These are phyloP conservation scores for Latrodectus geometricus DNA, from an alignment of 1,140 invertebrate species.

Conservation along the genomic window DNA sequence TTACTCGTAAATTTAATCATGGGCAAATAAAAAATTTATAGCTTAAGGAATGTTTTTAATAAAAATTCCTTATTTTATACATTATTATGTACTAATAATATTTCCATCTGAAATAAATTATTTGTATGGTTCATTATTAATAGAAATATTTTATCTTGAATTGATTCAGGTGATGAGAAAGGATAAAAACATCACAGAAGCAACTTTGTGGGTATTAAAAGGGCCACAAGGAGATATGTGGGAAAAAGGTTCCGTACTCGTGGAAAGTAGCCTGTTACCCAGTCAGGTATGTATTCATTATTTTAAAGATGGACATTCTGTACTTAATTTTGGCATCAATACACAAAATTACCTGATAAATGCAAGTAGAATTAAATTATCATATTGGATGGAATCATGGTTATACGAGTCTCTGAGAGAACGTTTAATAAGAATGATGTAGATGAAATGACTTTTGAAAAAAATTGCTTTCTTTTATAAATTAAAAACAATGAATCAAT, in stretches of 20 bases:
- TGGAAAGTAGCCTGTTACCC: neutral
- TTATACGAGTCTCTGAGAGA: too few species aligned
- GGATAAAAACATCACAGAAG: slow-evolving; percentile 26
- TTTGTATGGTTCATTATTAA: neutral
- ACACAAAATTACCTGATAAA: too few species aligned
- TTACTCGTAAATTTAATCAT: neutral
- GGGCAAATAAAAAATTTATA: neutral
- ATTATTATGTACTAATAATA: too few species aligned
- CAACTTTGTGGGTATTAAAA: slow-evolving; percentile 33
- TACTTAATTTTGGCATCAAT: too few species aligned
- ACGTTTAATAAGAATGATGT: too few species aligned
- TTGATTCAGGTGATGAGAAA: slow-evolving; percentile 5
- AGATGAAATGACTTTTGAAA: too few species aligned
- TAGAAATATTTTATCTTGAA: neutral
- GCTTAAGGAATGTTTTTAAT: neutral
- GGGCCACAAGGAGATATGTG: slow-evolving; percentile 4
- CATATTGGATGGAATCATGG: too few species aligned
- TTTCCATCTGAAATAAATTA: neutral
- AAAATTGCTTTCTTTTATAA: too few species aligned
- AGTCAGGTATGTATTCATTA: slow-evolving; percentile 22
- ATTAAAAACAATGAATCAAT: too few species aligned
- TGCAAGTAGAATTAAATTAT: neutral
- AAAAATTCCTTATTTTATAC: neutral
- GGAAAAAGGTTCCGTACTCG: slow-evolving; percentile 4
- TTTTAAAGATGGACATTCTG: neutral